Conservation (phyloP, 2,113 vertebrate genomes). For the Theropithecus gelada region DNA sequence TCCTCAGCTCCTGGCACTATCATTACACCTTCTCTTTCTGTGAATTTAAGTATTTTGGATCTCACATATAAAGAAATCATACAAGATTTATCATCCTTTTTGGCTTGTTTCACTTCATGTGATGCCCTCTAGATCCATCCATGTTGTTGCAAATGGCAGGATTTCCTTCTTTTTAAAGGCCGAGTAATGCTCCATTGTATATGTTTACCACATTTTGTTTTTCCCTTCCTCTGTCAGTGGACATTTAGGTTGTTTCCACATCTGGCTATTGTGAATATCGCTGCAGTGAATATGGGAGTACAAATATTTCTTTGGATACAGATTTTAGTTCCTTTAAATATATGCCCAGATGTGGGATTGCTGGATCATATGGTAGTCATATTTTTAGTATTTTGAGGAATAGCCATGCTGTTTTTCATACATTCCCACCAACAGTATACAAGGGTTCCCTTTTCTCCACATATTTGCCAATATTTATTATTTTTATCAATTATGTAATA, state of each 20-base stretch:
- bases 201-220: not conserved
- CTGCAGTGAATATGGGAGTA: not conserved
- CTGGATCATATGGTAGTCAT: not conserved
- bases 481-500: not conserved
- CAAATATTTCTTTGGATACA: not conserved
- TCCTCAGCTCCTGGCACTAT: not conserved
- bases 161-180: not conserved
- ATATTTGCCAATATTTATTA: not conserved
- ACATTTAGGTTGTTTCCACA: not conserved
- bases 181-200: not conserved
- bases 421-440: not conserved
- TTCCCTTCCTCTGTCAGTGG: not conserved
- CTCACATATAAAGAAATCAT: not conserved
- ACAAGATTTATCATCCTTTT: not conserved
- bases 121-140: not conserved
- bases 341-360: not conserved
- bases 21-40: not conserved
- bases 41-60: not conserved
- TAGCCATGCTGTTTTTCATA: not conserved
- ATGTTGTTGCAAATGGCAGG: not conserved
- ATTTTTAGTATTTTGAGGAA: not conserved
- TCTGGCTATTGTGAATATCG: not conserved
- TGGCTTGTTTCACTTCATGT: not conserved
- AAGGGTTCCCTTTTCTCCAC: not conserved
- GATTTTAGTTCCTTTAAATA: not conserved